phyloP scores from a whole-genome alignment of 2,797 vertebrate species.

The Pseudochirops cupreus region DNA sequence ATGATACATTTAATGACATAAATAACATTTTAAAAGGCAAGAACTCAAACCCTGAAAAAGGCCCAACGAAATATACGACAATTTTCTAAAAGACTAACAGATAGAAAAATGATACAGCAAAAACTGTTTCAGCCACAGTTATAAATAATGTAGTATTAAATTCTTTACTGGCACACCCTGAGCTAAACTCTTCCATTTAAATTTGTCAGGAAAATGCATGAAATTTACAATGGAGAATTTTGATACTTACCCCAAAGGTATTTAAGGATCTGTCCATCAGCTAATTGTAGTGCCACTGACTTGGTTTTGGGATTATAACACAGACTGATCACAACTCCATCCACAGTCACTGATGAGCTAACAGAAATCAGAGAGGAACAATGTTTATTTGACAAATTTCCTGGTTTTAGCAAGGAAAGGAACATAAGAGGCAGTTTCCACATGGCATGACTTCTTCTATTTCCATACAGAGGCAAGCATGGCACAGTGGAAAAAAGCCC shows the following conservation, averaged over 20 bases:
- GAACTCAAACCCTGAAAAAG: neutral
- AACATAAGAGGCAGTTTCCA: neutral
- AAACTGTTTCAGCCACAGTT: neutral
- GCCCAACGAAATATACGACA: neutral
- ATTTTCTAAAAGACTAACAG: neutral
- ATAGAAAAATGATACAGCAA: neutral
- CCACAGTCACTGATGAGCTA: constrained; percentile 89
- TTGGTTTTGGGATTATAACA: constrained; percentile 87
- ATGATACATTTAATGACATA: neutral
- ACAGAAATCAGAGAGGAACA: constrained; percentile 43
- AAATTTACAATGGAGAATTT: constrained; percentile 13
- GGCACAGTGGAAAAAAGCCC: neutral
- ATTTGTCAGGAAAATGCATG: neutral
- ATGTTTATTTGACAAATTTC: neutral
- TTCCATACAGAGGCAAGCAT: neutral
- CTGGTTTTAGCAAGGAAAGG: neutral
- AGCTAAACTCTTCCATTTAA: constrained; percentile 30
- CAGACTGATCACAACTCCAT: constrained; percentile 89
- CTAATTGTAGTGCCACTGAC: constrained; percentile 91
- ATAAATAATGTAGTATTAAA: constrained; percentile 13
- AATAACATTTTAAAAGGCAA: neutral
- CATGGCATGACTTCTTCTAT: neutral
- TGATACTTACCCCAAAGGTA: constrained; percentile 91
- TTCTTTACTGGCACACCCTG: neutral
- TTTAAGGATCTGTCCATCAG: constrained; percentile 89